phyloP scores from a whole-genome alignment of 1,140 invertebrate species.

The Heterodera schachtii region DNA sequence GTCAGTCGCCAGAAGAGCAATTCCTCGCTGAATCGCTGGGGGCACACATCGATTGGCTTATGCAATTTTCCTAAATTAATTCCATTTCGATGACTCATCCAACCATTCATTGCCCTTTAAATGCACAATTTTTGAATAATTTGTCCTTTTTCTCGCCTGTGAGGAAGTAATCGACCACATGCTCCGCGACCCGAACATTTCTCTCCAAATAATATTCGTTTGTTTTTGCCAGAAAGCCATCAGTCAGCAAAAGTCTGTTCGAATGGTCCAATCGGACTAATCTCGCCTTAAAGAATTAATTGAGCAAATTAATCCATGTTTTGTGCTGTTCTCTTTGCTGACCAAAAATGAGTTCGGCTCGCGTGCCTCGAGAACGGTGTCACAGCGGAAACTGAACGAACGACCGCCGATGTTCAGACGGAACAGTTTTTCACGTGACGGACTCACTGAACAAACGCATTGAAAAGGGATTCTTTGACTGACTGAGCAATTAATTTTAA shows the following conservation, averaged over 20 bases:
- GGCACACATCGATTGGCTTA: slow-evolving; percentile 67
- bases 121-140: too few species aligned
- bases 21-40: slow-evolving; percentile 68
- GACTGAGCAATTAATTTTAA: not conserved
- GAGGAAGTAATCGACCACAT: slow-evolving; percentile 60
- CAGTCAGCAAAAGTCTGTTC: slow-evolving; percentile 48
- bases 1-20: slow-evolving; percentile 68
- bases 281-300: slow-evolving; percentile 25
- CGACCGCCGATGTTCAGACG: slow-evolving; percentile 60
- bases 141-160: slow-evolving; percentile 45
- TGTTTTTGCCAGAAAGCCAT: slow-evolving; percentile 49
- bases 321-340: too few species aligned
- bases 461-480: not conserved
- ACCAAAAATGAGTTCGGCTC: slow-evolving; percentile 38
- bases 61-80: slow-evolving; percentile 67
- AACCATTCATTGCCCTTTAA: too few species aligned
- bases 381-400: slow-evolving; percentile 54
- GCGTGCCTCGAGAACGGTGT: slow-evolving; percentile 44
- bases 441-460: slow-evolving; percentile 2
- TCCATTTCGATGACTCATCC: slow-evolving; percentile 1
- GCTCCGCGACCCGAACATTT: slow-evolving; percentile 56
- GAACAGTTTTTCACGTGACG: slow-evolving; percentile 32
- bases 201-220: slow-evolving; percentile 61
- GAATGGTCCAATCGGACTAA: slow-evolving; percentile 46
- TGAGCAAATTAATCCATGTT: not conserved